Evolutionary conservation across 2,888 invertebrate genomes (phyloP), one percentile per base, ranked within the genome.

Genomic region (Strigamia maritima): DNA sequence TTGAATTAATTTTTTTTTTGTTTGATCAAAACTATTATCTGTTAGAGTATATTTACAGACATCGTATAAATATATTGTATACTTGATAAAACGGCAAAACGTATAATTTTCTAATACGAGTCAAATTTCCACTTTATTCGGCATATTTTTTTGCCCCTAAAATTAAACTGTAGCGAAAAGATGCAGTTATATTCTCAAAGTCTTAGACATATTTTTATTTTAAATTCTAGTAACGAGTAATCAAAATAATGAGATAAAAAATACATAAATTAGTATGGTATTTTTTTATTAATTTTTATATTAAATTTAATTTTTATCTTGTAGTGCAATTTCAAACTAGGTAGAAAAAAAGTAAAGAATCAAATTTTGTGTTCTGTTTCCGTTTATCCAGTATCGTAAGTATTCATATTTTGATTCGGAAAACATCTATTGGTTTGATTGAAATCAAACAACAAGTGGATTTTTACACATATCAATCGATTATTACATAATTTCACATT

Each of bases 31-130:
- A 65, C 24, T 65, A n/a, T n/a, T n/a, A 65, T 65, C 26, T 65
- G 65, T 65, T 65, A 65, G 65, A 65, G 65, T 65, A 65, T 65
- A 65, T 65, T 65, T 65, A 65, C 65, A 65, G 65, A 65, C 65
- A 65, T 65, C 65, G 65, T 65, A 65, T 65, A 65, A 65, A 65
- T 65, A 65, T 65, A 65, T 65, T 65, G 65, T 65, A 65, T 65
- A 65, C 65, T 65, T 65, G 8, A 65, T 65, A 65, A 24, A 65
- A 65, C 65, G 65, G 65, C 65, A 65, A 65, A 65, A 60, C 65
- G 26, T 65, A 65, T 65, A 65, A 65, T 65, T 65, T 65, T 65
- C 65, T 65, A 65, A 65, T 65, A 65, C 65, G 26, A 65, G 65
- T 65, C 26, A 65, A 65, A 65, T 65, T 65, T 65, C 26, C 65